A percentile compares a stretch with the other conserved stretches of the same genome.
Conservation (phyloP, 1,140 invertebrate genomes). For the Trachymyrmex septentrionalis region DNA sequence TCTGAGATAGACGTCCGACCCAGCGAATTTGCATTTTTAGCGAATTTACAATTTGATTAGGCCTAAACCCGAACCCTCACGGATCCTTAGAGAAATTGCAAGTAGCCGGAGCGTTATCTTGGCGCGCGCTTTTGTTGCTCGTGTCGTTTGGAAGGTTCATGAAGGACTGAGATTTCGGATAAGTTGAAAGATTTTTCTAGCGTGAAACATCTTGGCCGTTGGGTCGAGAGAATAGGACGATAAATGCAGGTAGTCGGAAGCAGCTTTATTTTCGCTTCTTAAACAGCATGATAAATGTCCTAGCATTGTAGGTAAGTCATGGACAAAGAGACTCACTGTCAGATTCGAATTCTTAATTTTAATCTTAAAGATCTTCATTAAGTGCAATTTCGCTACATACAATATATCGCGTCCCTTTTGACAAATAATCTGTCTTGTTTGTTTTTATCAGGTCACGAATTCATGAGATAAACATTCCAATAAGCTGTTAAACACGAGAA, state of each 20-base stretch:
- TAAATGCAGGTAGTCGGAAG: slow-evolving; percentile 60
- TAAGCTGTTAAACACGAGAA: neutral
- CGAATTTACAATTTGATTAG: slow-evolving; percentile 81
- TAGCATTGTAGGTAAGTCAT: slow-evolving; percentile 28
- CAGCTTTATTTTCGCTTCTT: slow-evolving; percentile 59
- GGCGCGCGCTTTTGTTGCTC: slow-evolving; percentile 49
- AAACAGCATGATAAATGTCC: slow-evolving; percentile 53
- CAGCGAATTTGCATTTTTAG: slow-evolving; percentile 79
- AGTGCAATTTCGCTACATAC: slow-evolving; percentile 3
- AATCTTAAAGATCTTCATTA: slow-evolving; percentile 23
- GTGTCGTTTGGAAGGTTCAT: slow-evolving; percentile 58
- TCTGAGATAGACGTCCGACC: slow-evolving; percentile 69
- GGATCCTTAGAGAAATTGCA: neutral
- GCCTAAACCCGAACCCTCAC: slow-evolving; percentile 8
- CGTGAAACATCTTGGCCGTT: slow-evolving; percentile 44
- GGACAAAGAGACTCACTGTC: neutral
- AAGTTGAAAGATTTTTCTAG: slow-evolving; percentile 61
- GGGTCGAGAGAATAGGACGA: slow-evolving; percentile 42
- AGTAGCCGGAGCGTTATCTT: slow-evolving; percentile 54
- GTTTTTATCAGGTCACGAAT: neutral
- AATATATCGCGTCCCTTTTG: neutral
- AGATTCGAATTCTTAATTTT: slow-evolving; percentile 50
- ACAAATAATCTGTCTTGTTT: neutral
- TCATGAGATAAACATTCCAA: neutral
- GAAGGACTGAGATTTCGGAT: slow-evolving; percentile 69